A percentile compares a stretch with the other conserved stretches of the same genome.
Conservation (phyloP, 2,113 vertebrate species). For the Ornithorhynchus anatinus region DNA sequence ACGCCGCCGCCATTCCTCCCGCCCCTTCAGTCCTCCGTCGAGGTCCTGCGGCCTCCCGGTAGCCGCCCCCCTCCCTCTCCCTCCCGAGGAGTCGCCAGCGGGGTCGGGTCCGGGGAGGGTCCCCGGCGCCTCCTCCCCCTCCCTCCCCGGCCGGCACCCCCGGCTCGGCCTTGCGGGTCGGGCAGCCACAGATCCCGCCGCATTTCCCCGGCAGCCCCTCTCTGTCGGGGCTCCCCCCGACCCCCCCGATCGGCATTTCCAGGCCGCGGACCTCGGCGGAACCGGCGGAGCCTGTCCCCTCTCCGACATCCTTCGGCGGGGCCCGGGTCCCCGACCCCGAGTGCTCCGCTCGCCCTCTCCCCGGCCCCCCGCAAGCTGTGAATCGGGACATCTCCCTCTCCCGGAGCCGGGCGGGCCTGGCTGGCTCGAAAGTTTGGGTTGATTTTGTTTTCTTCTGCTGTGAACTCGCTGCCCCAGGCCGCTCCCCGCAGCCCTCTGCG, state of each 20-base stretch:
- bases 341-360: background rate
- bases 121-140: background rate
- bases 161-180: background rate
- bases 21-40: background rate
- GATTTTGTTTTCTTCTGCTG: conserved; percentile 27
- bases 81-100: background rate
- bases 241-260: conserved; percentile 15
- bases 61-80: conserved; percentile 1
- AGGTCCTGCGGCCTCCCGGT: no score
- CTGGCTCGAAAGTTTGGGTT: conserved; percentile 8
- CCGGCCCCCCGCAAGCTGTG: conserved; percentile 15
- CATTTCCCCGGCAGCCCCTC: background rate
- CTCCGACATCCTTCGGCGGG: background rate
- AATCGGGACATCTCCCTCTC: conserved; percentile 18
- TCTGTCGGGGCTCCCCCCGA: background rate
- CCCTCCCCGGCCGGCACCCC: background rate
- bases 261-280: no score
- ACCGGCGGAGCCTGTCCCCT: conserved; percentile 9
- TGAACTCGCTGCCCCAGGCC: no score
- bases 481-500: no score
- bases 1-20: background rate
- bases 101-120: background rate
- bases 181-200: background rate
- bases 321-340: background rate
- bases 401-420: background rate